A percentile compares a stretch with the other conserved stretches of the same genome.
These are phyloP conservation scores for Cataglyphis livida DNA, from an alignment of 2,888 invertebrate species.

Conservation along the genomic window DNA sequence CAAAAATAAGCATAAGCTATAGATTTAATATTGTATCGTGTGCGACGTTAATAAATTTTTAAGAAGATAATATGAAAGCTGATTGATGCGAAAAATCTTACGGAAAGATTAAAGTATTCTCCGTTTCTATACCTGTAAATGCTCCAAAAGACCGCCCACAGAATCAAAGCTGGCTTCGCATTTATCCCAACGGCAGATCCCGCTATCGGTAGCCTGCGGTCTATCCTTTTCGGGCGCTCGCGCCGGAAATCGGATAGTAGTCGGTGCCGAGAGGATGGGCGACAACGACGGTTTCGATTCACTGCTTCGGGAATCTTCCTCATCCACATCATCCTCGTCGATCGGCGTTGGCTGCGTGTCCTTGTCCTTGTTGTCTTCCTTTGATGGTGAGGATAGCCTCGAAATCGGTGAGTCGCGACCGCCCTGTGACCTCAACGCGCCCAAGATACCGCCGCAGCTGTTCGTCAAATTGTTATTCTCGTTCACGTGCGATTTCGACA, in stretches of 20 bases:
- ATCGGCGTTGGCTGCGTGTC: slow-evolving; percentile 61
- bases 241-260: slow-evolving; percentile 93
- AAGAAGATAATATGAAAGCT: not conserved
- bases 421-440: slow-evolving; percentile 78
- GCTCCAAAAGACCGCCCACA: slow-evolving; percentile 93
- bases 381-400: slow-evolving; percentile 63
- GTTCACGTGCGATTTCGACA: slow-evolving; percentile 78
- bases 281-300: slow-evolving; percentile 86
- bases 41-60: not conserved
- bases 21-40: not conserved
- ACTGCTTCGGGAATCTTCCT: slow-evolving; percentile 82
- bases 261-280: slow-evolving; percentile 93
- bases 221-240: slow-evolving; percentile 82
- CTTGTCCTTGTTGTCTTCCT: slow-evolving; percentile 57
- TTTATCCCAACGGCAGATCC: slow-evolving; percentile 93
- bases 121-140: slow-evolving; percentile 90
- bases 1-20: not conserved
- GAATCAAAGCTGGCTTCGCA: slow-evolving; percentile 93
- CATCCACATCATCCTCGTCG: slow-evolving; percentile 81
- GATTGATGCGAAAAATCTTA: not conserved
- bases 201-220: slow-evolving; percentile 85
- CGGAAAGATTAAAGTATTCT: not conserved
- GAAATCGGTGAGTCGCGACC: slow-evolving; percentile 63
- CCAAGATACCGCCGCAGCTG: slow-evolving; percentile 64
- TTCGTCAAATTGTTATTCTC: slow-evolving; percentile 83